Conservation (phyloP, 1,140 invertebrate genomes). For the Acromyrmex heyeri region DNA sequence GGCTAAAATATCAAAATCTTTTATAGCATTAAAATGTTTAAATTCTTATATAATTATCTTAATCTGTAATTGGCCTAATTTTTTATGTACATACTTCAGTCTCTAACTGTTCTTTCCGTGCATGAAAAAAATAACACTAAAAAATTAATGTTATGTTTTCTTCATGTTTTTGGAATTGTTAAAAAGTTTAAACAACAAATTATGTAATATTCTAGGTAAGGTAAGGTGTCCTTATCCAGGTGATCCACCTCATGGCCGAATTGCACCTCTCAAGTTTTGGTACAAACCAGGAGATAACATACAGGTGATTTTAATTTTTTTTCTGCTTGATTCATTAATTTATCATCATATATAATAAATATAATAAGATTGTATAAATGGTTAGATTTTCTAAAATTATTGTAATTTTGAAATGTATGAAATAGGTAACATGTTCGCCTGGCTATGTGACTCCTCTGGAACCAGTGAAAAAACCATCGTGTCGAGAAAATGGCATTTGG, state of each 20-base stretch:
- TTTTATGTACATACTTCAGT: no score
- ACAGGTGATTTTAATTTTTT: conserved; percentile 77
- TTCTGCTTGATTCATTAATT: no score
- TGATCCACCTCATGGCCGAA: conserved; percentile 90
- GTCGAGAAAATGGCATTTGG: conserved; percentile 85
- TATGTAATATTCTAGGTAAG: conserved; percentile 88
- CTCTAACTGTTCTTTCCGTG: no score
- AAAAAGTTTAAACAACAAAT: conserved; percentile 15
- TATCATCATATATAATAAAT: no score
- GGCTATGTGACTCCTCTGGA: conserved; percentile 88
- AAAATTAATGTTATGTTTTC: neutral
- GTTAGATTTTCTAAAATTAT: neutral
- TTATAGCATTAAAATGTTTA: no score
- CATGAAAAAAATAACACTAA: no score
- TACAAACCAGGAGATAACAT: conserved; percentile 92
- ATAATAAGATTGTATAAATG: no score
- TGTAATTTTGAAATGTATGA: neutral
- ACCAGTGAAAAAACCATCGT: conserved; percentile 84
- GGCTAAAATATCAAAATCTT: no score
- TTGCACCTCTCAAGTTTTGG: conserved; percentile 91
- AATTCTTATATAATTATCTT: no score
- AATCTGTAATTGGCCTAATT: no score
- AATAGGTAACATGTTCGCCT: conserved; percentile 89
- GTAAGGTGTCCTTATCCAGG: conserved; percentile 92
- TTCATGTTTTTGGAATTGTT: conserved; percentile 33